These are phyloP conservation scores for Tridacna gigas DNA, from an alignment of 2,888 invertebrate species.

Conservation along the genomic window DNA sequence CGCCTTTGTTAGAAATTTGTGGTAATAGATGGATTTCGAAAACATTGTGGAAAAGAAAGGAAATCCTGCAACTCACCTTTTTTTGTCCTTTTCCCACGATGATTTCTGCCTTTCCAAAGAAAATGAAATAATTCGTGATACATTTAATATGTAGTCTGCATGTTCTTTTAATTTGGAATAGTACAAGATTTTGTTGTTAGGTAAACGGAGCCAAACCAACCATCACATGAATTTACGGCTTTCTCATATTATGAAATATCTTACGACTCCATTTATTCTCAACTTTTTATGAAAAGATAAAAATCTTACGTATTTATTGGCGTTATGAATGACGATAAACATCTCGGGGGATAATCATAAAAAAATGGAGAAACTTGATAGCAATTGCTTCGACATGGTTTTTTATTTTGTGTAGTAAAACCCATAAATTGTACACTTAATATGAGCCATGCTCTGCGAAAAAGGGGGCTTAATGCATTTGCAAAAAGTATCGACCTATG, in stretches of 20 bases:
- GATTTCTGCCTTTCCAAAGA: too few species aligned
- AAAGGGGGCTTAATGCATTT: too few species aligned
- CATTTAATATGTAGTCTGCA: too few species aligned
- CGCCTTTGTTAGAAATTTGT: too few species aligned
- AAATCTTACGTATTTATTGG: constrained; percentile 16
- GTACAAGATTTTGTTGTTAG: too few species aligned
- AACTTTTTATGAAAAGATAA: background rate
- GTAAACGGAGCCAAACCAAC: background rate
- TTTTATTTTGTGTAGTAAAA: too few species aligned
- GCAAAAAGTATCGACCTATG: too few species aligned
- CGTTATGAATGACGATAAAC: constrained; percentile 9
- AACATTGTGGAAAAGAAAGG: background rate
- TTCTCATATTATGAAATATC: background rate
- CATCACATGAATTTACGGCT: background rate
- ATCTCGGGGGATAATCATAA: constrained; percentile 2
- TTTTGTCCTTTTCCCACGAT: background rate
- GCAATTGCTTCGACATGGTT: background rate
- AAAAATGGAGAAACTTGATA: constrained; percentile 3
- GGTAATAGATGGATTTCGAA: too few species aligned
- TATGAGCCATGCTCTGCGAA: too few species aligned
- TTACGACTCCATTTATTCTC: background rate
- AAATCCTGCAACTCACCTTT: background rate
- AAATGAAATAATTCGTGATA: too few species aligned
- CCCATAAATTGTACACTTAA: too few species aligned
- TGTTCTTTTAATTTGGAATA: too few species aligned